phyloP scores from a whole-genome alignment of 2,113 vertebrate genomes.

The Pipa parva region DNA sequence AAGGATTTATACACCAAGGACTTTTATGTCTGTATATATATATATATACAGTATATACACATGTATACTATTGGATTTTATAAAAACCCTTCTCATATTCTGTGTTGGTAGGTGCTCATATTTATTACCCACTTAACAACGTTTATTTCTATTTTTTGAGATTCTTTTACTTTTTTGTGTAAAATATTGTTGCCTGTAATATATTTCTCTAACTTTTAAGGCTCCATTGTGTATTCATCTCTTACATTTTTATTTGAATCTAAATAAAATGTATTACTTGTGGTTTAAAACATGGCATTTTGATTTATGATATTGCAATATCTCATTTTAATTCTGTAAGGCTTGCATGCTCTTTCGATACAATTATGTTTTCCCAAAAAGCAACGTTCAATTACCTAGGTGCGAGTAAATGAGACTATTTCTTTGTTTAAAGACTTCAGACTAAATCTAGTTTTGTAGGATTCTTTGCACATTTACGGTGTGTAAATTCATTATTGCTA shows the following conservation, averaged over 20 bases:
- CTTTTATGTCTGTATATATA: too few species aligned
- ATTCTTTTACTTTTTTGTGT: too few species aligned
- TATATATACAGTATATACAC: too few species aligned
- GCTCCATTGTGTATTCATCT: slow-evolving; percentile 1
- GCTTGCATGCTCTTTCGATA: background rate
- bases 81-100: too few species aligned
- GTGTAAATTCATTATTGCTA: background rate
- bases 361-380: background rate
- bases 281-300: slow-evolving; percentile 1
- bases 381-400: background rate
- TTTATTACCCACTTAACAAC: too few species aligned
- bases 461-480: background rate
- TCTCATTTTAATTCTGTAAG: background rate
- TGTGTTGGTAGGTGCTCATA: too few species aligned
- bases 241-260: slow-evolving; percentile 11
- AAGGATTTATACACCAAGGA: too few species aligned
- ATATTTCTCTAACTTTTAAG: background rate
- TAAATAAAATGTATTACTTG: slow-evolving; percentile 7
- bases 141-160: too few species aligned
- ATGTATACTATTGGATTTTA: too few species aligned
- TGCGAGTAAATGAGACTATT: background rate
- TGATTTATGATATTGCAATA: background rate
- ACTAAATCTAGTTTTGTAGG: background rate
- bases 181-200: too few species aligned
- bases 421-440: background rate